A percentile compares a stretch with the other conserved stretches of the same genome.
Evolutionary conservation across 2,888 invertebrate genomes (phyloP).

Genomic region (Baccha elongata): DNA sequence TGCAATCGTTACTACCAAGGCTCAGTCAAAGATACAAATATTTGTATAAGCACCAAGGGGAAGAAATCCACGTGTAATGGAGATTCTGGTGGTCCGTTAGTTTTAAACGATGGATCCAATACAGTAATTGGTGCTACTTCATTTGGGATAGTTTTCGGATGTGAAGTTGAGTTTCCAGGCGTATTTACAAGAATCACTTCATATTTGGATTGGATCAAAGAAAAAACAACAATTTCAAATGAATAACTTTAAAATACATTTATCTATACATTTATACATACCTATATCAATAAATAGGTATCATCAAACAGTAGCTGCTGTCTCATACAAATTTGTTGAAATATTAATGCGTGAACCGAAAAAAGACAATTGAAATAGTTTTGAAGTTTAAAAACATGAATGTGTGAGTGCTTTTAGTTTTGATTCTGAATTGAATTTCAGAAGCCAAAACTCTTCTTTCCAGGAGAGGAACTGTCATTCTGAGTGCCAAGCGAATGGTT

Average conservation of each 20-base stretch:
- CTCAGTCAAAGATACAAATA: constrained; percentile 68
- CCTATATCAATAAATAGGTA: too few relatives aligned
- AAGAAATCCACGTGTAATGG: constrained; percentile 79
- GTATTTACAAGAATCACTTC: constrained; percentile 79
- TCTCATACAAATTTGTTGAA: too few relatives aligned
- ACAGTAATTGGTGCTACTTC: constrained; percentile 79
- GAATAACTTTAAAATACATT: constrained; percentile 60
- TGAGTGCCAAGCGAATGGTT: too few relatives aligned
- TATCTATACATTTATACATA: not conserved
- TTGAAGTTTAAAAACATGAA: too few relatives aligned
- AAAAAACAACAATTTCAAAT: constrained; percentile 74
- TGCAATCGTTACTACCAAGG: constrained; percentile 76
- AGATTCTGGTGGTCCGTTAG: constrained; percentile 80
- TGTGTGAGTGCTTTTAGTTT: too few relatives aligned
- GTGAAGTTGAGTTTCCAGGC: constrained; percentile 79
- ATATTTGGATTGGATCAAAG: constrained; percentile 79
- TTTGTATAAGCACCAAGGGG: constrained; percentile 78
- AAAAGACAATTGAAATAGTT: too few relatives aligned
- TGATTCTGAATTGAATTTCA: too few relatives aligned
- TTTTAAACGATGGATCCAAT: constrained; percentile 74
- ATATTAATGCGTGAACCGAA: too few relatives aligned
- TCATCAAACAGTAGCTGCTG: too few relatives aligned
- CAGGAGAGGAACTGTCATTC: too few relatives aligned
- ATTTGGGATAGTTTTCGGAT: constrained; percentile 79
- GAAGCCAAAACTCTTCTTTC: too few relatives aligned